Evolutionary conservation across 2,888 invertebrate genomes (phyloP).

Genomic region (Mantis religiosa): DNA sequence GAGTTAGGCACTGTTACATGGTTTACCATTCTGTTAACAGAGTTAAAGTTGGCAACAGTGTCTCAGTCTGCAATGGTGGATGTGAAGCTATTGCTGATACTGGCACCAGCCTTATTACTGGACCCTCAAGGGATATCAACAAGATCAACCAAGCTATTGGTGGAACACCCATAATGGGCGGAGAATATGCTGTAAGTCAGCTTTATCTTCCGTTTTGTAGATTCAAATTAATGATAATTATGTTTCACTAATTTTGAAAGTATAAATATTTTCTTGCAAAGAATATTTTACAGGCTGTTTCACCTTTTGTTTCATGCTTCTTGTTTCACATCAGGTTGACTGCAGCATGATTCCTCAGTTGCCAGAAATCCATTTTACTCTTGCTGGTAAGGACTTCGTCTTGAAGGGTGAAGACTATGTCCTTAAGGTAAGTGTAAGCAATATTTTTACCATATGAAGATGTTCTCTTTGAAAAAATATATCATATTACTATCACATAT

Average conservation of each 20-base stretch:
- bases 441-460: too few species aligned
- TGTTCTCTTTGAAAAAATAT: too few species aligned
- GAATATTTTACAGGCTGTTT: too few species aligned
- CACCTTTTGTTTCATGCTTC: too few species aligned
- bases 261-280: too few species aligned
- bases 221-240: too few species aligned
- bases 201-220: too few species aligned
- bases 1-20: too few species aligned
- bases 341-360: conserved; percentile 74
- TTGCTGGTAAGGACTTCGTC: conserved; percentile 72
- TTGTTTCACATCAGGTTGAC: conserved; percentile 52
- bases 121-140: conserved; percentile 74
- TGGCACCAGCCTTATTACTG: conserved; percentile 93
- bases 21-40: conserved; percentile 34
- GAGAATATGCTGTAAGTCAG: conserved; percentile 59
- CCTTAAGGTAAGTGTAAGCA: conserved; percentile 59
- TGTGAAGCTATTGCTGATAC: conserved; percentile 96
- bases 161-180: conserved; percentile 75
- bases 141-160: conserved; percentile 80
- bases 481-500: too few species aligned
- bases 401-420: conserved; percentile 84
- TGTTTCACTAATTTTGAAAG: too few species aligned
- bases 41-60: conserved; percentile 51
- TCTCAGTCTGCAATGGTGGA: conserved; percentile 65
- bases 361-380: conserved; percentile 71